These are phyloP conservation scores for Todiramphus saurophagus DNA, from an alignment of 2,113 vertebrate genomes.

Conservation along the genomic window DNA sequence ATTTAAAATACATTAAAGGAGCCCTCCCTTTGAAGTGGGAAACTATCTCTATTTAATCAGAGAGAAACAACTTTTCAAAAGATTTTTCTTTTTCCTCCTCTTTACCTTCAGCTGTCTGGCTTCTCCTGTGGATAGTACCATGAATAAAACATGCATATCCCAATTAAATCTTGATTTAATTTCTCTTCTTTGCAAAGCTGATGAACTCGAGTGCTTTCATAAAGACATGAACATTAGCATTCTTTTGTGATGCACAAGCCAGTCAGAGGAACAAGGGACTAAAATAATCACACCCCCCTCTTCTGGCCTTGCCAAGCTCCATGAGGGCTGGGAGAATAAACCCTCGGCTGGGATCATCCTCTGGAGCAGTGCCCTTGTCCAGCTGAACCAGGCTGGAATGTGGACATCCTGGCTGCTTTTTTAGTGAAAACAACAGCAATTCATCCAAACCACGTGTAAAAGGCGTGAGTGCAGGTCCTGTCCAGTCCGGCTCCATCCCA, in stretches of 20 bases:
- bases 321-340: background rate
- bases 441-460: background rate
- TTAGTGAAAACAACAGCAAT: rapidly evolving
- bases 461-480: background rate
- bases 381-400: rapidly evolving
- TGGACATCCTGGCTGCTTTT: rapidly evolving
- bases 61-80: constrained; percentile 85
- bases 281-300: constrained; percentile 63
- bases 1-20: constrained; percentile 85
- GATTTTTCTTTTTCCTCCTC: constrained; percentile 43
- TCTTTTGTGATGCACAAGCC: constrained; percentile 85
- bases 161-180: constrained; percentile 91
- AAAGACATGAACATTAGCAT: constrained; percentile 81
- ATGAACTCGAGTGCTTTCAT: constrained; percentile 87
- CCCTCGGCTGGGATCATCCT: background rate
- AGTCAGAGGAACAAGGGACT: constrained; percentile 74
- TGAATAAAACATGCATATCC: constrained; percentile 88
- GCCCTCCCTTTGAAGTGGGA: constrained; percentile 79
- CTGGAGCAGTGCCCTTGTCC: background rate
- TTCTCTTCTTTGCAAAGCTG: constrained; percentile 87
- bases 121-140: constrained; percentile 83
- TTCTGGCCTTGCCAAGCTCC: constrained; percentile 60
- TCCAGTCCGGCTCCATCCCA: rapidly evolving
- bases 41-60: constrained; percentile 84
- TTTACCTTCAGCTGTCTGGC: constrained; percentile 82